Conservation (phyloP, 2,113 vertebrate species). For the Delphinus delphis region DNA sequence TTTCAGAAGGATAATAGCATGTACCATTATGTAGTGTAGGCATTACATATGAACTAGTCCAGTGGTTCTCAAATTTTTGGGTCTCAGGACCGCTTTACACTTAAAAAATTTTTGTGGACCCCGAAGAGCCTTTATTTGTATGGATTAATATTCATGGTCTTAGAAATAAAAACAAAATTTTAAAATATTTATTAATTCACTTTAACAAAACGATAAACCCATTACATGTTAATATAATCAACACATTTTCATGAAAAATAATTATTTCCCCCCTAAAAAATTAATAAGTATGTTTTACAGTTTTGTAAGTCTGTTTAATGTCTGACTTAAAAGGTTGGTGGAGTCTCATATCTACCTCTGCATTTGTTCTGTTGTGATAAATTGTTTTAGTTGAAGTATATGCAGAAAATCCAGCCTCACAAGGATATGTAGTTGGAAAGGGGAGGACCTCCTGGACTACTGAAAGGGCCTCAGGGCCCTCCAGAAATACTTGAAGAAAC, state of each 20-base stretch:
- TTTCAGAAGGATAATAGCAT: not conserved
- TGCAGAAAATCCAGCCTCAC: not conserved
- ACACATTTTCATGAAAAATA: conserved; percentile 44
- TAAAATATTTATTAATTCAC: not conserved
- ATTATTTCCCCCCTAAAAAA: not conserved
- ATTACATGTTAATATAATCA: not conserved
- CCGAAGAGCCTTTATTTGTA: not conserved
- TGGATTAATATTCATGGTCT: conserved; percentile 15
- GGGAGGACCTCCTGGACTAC: not conserved
- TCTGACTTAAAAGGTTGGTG: not conserved
- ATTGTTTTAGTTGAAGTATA: not conserved
- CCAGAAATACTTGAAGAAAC: not conserved
- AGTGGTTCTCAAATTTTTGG: not conserved
- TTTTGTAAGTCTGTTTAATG: not conserved
- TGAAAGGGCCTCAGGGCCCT: not conserved
- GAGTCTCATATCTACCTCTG: not conserved
- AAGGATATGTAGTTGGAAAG: not conserved
- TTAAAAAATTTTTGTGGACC: not conserved
- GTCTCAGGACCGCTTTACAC: not conserved
- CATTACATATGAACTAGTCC: not conserved
- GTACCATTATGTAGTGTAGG: not conserved
- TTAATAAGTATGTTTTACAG: not conserved
- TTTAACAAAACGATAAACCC: not conserved
- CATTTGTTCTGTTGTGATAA: not conserved
- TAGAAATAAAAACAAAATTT: conserved; percentile 5